phyloP scores from a whole-genome alignment of 2,797 vertebrate genomes.

The Protosalanx chinensis region DNA sequence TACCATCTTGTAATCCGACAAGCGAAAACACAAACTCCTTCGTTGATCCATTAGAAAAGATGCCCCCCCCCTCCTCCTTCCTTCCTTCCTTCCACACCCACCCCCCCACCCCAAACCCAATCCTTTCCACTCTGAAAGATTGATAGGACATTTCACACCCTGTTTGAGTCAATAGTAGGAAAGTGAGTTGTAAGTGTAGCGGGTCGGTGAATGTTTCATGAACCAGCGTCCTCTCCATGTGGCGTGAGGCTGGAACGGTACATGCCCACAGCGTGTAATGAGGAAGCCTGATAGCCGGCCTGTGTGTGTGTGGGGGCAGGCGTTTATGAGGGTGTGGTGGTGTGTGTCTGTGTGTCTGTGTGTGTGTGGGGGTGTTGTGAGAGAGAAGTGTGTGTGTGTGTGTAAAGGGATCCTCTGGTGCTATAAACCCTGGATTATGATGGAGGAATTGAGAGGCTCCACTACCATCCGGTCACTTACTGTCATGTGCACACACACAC shows the following conservation, averaged over 20 bases:
- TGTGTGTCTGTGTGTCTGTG: not conserved
- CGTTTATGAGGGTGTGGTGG: too few species aligned
- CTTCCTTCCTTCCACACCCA: too few species aligned
- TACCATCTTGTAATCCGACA: too few species aligned
- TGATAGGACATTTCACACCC: slow-evolving; percentile 53
- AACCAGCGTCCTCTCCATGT: slow-evolving; percentile 28
- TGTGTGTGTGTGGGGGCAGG: not conserved
- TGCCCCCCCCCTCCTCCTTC: slow-evolving; percentile 5
- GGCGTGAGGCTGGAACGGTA: slow-evolving; percentile 31
- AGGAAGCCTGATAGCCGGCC: slow-evolving; percentile 34
- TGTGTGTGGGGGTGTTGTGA: too few species aligned
- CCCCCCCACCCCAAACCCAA: not conserved
- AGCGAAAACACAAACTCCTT: not conserved
- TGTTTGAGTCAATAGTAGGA: slow-evolving; percentile 30
- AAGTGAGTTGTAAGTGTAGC: slow-evolving; percentile 35
- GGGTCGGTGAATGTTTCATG: slow-evolving; percentile 55
- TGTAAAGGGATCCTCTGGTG: too few species aligned
- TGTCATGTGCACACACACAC: not conserved
- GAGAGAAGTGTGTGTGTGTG: too few species aligned
- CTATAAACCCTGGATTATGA: too few species aligned
- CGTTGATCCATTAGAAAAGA: not conserved
- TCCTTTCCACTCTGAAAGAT: slow-evolving; percentile 53
- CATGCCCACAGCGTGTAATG: slow-evolving; percentile 40
- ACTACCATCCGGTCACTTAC: too few species aligned
- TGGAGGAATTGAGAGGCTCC: too few species aligned